Evolutionary conservation across 2,797 vertebrate species (phyloP), one percentile per base, ranked within the genome.

Genomic region (Sebastes aleutianus): DNA sequence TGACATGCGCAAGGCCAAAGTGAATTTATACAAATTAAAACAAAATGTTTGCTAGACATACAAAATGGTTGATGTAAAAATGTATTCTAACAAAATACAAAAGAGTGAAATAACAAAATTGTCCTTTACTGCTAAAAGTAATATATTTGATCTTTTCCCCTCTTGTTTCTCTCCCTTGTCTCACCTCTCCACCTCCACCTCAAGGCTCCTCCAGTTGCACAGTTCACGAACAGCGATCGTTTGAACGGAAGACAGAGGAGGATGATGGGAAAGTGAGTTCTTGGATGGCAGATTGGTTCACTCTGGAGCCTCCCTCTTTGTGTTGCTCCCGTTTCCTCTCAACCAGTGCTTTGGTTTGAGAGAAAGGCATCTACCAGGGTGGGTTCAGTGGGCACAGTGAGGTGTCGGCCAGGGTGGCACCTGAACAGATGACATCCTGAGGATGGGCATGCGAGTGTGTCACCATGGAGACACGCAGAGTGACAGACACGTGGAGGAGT

Each of bases 221-320:
- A 1, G 90, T 84, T 76, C 92, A 87, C 1, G 93, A 95, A 13
- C 94, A 93, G 72, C 88, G 93, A 56, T 87, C 93, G 1, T 95
- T 95, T 87, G 94, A 95, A 59, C 88, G 91, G 61, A 94, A 94
- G 62, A 80, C 90, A 24, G 94, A 95, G 75, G 94, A 93, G 89
- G 93, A 94, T 82, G 94, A 95, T 80, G 93, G 91, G 84, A 95
- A 90, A 94, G 94, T 95, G 91, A 95, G 94, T 94, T 84, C 77
- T 81, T 70, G 68, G 54, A 59, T 63, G 66, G 39, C 54, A 56
- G 77, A 29, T 29, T 24, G 74, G n/a, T 64, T 78, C 36, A 8
- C 26, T 62, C 32, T 16, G 70, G 65, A 74, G 29, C 50, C 14
- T 65, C 69, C 69, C 39, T 68, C 65, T 71, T 67, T 78, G 43